These are phyloP conservation scores for Prionailurus viverrinus DNA, from an alignment of 2,113 vertebrate genomes.

Conservation along the genomic window DNA sequence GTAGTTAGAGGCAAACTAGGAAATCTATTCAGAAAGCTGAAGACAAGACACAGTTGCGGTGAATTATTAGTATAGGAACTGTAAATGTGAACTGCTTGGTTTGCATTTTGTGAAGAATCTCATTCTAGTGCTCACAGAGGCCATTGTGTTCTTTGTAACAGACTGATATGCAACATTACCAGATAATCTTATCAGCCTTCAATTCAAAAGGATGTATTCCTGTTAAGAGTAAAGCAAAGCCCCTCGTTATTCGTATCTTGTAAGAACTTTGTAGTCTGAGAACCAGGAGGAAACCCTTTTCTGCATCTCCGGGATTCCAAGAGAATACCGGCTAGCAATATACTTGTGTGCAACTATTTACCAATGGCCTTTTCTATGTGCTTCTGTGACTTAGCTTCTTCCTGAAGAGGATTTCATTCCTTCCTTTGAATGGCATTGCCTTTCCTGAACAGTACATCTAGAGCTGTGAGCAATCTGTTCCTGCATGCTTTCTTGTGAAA, in stretches of 20 bases:
- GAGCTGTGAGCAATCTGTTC: neutral
- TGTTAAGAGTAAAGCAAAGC: neutral
- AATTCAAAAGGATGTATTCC: neutral
- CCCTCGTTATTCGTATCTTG: neutral
- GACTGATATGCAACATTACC: neutral
- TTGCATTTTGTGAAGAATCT: neutral
- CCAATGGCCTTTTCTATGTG: neutral
- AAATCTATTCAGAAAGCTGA: neutral
- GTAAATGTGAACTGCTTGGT: neutral
- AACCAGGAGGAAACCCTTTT: neutral
- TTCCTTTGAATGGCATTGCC: neutral
- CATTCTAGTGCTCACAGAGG: neutral
- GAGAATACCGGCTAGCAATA: neutral
- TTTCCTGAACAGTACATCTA: constrained; percentile 19
- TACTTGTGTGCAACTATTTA: constrained; percentile 7
- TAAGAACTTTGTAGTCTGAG: neutral
- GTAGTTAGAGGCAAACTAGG: neutral
- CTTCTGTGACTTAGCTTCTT: neutral
- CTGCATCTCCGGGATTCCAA: constrained; percentile 5
- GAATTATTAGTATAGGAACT: neutral
- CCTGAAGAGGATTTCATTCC: neutral
- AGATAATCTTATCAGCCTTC: neutral
- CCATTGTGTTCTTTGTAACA: neutral
- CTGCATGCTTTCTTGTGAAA: neutral
- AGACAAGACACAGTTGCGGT: neutral